A percentile compares a stretch with the other conserved stretches of the same genome.
Evolutionary conservation across 2,797 vertebrate species (phyloP).

Genomic region (Psittacula derbiana): DNA sequence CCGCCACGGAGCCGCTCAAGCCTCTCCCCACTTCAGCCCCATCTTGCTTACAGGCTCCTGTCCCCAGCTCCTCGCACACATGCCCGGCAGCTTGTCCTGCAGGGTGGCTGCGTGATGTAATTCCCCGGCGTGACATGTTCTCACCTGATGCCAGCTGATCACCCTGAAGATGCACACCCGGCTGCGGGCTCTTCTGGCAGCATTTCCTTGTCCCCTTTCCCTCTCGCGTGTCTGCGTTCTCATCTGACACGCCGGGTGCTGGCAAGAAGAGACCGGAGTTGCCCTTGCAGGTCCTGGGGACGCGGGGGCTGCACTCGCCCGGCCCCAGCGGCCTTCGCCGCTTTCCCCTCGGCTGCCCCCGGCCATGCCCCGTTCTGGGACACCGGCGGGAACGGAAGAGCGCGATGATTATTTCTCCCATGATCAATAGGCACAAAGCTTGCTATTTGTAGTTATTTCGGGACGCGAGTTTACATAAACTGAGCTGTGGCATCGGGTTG

Average conservation of each 20-base stretch:
- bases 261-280: neutral
- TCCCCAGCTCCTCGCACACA: neutral
- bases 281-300: neutral
- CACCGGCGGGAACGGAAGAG: neutral
- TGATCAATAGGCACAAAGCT: neutral
- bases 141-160: conserved; percentile 42
- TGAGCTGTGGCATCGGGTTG: neutral
- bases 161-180: neutral
- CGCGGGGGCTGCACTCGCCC: neutral
- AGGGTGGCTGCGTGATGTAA: neutral
- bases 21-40: neutral
- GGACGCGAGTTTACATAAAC: neutral
- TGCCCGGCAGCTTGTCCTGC: neutral
- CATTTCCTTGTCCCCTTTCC: neutral
- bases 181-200: conserved; percentile 1
- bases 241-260: neutral
- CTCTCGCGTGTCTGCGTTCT: neutral
- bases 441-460: neutral
- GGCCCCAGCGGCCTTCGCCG: neutral
- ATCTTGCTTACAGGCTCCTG: neutral
- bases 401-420: rapidly evolving
- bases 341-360: neutral
- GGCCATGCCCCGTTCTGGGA: neutral
- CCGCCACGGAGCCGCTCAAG: neutral
- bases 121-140: neutral